These are phyloP conservation scores for Ochropleura leucogaster DNA, from an alignment of 2,888 invertebrate species.

Conservation along the genomic window DNA sequence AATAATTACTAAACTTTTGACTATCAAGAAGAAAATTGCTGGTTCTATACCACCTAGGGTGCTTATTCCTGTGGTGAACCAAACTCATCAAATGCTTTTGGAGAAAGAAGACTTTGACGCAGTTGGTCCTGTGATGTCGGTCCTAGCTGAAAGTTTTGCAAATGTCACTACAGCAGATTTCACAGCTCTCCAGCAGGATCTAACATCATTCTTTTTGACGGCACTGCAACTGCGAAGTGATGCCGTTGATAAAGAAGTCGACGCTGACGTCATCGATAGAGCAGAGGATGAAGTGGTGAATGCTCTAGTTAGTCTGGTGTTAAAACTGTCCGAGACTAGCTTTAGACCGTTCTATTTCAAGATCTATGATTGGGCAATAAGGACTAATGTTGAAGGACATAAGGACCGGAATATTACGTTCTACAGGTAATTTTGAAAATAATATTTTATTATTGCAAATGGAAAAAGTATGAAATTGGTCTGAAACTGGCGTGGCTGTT, in stretches of 20 bases:
- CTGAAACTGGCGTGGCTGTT: no score
- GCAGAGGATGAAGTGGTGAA: slow-evolving; percentile 94
- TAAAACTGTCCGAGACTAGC: slow-evolving; percentile 96
- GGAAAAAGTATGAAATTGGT: no score
- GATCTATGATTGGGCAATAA: slow-evolving; percentile 96
- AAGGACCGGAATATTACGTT: slow-evolving; percentile 95
- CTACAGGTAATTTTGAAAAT: slow-evolving; percentile 90
- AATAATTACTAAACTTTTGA: slow-evolving; percentile 90
- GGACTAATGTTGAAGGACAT: slow-evolving; percentile 90
- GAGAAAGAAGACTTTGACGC: slow-evolving; percentile 91
- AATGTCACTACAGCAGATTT: slow-evolving; percentile 92
- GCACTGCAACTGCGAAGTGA: slow-evolving; percentile 93
- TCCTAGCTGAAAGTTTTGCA: slow-evolving; percentile 93
- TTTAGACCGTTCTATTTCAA: slow-evolving; percentile 97
- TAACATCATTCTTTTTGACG: slow-evolving; percentile 94
- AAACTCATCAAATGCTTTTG: slow-evolving; percentile 91
- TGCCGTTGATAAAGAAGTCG: slow-evolving; percentile 78
- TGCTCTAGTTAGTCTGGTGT: slow-evolving; percentile 94
- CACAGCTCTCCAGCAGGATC: slow-evolving; percentile 91
- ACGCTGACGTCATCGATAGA: slow-evolving; percentile 83
- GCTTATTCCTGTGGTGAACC: slow-evolving; percentile 93
- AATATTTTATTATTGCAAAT: no score
- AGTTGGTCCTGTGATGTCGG: slow-evolving; percentile 93
- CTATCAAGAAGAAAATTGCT: slow-evolving; percentile 93
- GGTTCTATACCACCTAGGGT: slow-evolving; percentile 93